Conservation (phyloP, 1,140 invertebrate species). For the Bombus picipes region DNA sequence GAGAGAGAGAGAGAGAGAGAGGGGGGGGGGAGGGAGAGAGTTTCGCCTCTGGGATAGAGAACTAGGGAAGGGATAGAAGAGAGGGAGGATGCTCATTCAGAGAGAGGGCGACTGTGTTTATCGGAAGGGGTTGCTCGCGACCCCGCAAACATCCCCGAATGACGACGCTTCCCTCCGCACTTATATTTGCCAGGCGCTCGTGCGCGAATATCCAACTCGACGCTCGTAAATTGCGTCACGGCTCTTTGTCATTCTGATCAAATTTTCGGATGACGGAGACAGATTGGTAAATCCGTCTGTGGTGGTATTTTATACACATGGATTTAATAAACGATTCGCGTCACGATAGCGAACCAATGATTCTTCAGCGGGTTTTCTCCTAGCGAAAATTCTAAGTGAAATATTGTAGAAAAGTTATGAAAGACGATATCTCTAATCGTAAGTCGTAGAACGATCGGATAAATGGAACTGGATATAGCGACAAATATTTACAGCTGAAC, state of each 20-base stretch:
- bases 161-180: neutral
- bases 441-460: too few relatives aligned
- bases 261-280: slow-evolving; percentile 2
- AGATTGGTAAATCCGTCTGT: too few relatives aligned
- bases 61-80: too few relatives aligned
- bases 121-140: slow-evolving; percentile 64
- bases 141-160: slow-evolving; percentile 51
- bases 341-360: too few relatives aligned
- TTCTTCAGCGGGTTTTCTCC: too few relatives aligned
- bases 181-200: slow-evolving; percentile 8
- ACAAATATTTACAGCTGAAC: too few relatives aligned
- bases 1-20: neutral
- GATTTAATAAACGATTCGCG: too few relatives aligned
- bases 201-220: slow-evolving; percentile 17
- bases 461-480: too few relatives aligned
- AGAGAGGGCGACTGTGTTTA: slow-evolving; percentile 56
- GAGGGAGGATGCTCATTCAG: slow-evolving; percentile 52
- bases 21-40: slow-evolving; percentile 8
- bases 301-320: too few relatives aligned
- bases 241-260: neutral
- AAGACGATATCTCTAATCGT: too few relatives aligned
- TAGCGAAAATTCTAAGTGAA: too few relatives aligned
- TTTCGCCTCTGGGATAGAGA: neutral
- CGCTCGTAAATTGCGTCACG: slow-evolving; percentile 26
- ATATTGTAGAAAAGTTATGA: too few relatives aligned